A percentile compares a stretch with the other conserved stretches of the same genome.
phyloP scores from a whole-genome alignment of 2,113 vertebrate species.

The Sceloporus tristichus region DNA sequence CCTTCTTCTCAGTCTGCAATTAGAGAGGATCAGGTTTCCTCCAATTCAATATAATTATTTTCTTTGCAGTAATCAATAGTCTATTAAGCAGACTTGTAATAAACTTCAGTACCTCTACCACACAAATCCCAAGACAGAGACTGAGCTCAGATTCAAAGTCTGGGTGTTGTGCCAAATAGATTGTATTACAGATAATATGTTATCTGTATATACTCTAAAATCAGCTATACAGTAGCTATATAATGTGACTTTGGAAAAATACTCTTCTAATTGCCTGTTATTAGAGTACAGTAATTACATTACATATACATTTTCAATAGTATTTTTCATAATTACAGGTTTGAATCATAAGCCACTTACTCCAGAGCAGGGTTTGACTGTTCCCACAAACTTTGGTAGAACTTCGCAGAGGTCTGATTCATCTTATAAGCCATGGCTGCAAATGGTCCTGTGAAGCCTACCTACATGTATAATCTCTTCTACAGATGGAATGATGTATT shows the following conservation, averaged over 20 bases:
- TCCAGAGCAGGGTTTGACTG: conserved; percentile 12
- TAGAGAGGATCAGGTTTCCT: conserved; percentile 40
- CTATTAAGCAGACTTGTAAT: conserved; percentile 38
- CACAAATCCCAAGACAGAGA: background rate
- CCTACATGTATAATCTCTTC: conserved; percentile 5
- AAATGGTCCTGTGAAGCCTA: conserved; percentile 1
- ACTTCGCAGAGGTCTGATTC: conserved; percentile 13
- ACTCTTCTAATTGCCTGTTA: conserved; percentile 11
- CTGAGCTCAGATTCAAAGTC: conserved; percentile 5
- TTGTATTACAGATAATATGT: conserved; percentile 37
- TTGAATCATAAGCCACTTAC: conserved; percentile 6
- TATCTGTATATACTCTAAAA: conserved; percentile 37
- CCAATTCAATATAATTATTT: conserved; percentile 41
- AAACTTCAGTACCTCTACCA: conserved; percentile 34
- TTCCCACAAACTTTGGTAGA: conserved; percentile 5
- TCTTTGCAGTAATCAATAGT: conserved; percentile 48
- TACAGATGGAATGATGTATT: background rate
- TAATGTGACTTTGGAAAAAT: conserved; percentile 26
- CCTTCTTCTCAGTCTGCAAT: conserved; percentile 20
- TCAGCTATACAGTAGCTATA: conserved; percentile 34
- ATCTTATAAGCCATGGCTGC: conserved; percentile 20
- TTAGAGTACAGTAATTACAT: conserved; percentile 31
- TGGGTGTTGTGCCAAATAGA: conserved; percentile 34
- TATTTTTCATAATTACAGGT: background rate
- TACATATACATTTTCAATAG: conserved; percentile 21